phyloP scores from a whole-genome alignment of 2,797 vertebrate genomes.

The Tolypeutes matacus region DNA sequence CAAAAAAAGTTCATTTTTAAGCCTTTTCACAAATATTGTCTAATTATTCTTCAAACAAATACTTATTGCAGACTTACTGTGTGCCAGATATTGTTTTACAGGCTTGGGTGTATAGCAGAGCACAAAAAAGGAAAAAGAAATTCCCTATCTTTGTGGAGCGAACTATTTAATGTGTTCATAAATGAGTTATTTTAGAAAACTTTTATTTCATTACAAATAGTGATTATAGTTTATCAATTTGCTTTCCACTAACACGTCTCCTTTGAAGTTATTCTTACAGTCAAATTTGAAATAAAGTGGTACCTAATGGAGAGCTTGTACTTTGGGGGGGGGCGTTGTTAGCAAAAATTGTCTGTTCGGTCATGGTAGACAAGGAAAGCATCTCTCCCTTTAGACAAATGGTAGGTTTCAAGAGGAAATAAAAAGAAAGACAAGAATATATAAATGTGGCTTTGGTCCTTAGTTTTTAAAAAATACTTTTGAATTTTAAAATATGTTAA shows the following conservation, averaged over 20 bases:
- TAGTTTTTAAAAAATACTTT: background rate
- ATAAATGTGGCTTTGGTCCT: background rate
- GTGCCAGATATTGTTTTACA: too few relatives aligned
- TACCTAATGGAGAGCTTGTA: background rate
- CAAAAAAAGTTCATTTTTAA: background rate
- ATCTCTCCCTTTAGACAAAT: background rate
- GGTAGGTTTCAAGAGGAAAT: background rate
- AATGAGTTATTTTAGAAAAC: conserved; percentile 29
- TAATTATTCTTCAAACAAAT: background rate
- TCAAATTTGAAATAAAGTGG: conserved; percentile 41
- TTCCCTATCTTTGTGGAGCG: background rate
- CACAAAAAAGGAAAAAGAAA: background rate
- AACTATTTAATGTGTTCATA: conserved; percentile 10
- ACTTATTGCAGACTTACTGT: too few relatives aligned
- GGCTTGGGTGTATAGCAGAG: background rate
- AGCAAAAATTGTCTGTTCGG: background rate
- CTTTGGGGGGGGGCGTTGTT: background rate
- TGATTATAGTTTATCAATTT: background rate
- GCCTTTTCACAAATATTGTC: background rate
- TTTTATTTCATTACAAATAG: conserved; percentile 37
- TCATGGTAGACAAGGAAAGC: background rate
- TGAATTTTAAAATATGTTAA: background rate
- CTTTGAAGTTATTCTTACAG: background rate
- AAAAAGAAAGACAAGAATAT: background rate
- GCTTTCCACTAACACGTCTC: background rate